phyloP scores from a whole-genome alignment of 2,888 invertebrate species.

The Druceiella hillmani region DNA sequence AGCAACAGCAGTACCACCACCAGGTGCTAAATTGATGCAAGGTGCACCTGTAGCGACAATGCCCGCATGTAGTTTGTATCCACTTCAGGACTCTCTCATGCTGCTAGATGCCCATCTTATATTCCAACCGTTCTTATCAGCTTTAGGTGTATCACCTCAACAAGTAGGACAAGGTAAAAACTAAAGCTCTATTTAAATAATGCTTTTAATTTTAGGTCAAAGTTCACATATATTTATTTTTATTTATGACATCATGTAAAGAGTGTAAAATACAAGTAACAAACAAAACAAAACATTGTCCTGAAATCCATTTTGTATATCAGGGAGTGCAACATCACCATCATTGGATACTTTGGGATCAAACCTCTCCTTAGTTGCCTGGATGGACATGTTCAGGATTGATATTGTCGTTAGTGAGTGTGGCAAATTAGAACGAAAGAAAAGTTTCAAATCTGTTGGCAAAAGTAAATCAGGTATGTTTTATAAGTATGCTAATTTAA shows the following conservation, averaged over 20 bases:
- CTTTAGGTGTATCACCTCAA: conserved; percentile 86
- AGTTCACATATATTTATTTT: too few relatives aligned
- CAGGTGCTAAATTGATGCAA: conserved; percentile 43
- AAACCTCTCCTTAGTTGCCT: conserved; percentile 75
- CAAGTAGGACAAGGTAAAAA: conserved; percentile 57
- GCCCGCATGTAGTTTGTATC: conserved; percentile 64
- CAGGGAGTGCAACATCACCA: conserved; percentile 37
- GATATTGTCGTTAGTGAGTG: conserved; percentile 93
- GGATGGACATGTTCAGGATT: conserved; percentile 83
- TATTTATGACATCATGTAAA: too few relatives aligned
- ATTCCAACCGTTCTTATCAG: conserved; percentile 85
- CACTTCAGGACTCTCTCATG: conserved; percentile 76
- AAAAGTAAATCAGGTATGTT: conserved; percentile 31
- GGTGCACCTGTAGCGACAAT: conserved; percentile 37
- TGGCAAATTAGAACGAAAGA: conserved; percentile 59
- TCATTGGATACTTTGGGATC: conserved; percentile 85
- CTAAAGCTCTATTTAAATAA: not conserved
- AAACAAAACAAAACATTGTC: too few relatives aligned
- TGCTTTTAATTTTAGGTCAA: not conserved
- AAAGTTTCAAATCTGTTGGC: conserved; percentile 41
- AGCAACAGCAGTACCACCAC: too few relatives aligned
- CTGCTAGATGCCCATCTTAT: conserved; percentile 90
- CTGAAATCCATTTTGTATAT: too few relatives aligned
- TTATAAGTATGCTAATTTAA: too few relatives aligned
- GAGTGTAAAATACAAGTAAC: too few relatives aligned